Percentiles rank a stretch among this genome's conserved stretches.
Conservation (phyloP, 1,140 invertebrate genomes). For the Drosophila nigromelanica region DNA sequence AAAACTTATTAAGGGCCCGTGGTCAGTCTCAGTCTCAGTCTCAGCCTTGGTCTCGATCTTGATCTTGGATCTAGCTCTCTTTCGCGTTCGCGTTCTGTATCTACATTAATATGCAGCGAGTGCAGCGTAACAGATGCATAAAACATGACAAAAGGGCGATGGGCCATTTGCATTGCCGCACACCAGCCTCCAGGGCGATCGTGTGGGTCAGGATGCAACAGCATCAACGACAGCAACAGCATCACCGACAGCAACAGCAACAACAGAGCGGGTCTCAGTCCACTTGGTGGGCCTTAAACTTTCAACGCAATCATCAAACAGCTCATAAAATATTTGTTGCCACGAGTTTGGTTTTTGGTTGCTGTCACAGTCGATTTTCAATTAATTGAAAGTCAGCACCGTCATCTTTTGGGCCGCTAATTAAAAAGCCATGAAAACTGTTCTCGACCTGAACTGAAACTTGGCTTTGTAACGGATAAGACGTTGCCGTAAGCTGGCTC, state of each 20-base stretch:
- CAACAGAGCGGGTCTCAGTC: constrained; percentile 37
- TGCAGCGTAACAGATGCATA: constrained; percentile 28
- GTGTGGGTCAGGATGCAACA: constrained; percentile 12
- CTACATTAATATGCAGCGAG: constrained; percentile 24
- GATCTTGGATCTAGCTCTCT: constrained; percentile 18
- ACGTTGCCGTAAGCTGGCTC: constrained; percentile 9
- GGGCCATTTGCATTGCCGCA: constrained; percentile 18
- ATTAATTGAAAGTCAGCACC: constrained; percentile 46
- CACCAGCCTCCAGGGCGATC: constrained; percentile 9
- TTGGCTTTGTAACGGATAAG: constrained; percentile 7
- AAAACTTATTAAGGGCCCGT: neutral
- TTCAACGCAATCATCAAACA: constrained; percentile 54
- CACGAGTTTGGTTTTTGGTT: constrained; percentile 16
- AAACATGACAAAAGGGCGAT: constrained; percentile 41
- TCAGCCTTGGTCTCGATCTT: neutral
- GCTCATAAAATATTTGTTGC: constrained; percentile 52
- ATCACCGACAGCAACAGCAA: too few species aligned
- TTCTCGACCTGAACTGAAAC: constrained; percentile 1
- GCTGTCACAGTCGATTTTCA: constrained; percentile 48
- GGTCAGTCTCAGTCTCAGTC: neutral
- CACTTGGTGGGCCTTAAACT: constrained; percentile 18
- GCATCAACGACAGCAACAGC: neutral
- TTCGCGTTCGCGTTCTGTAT: constrained; percentile 1
- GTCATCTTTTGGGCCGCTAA: constrained; percentile 56
- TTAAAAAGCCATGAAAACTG: constrained; percentile 66